These are phyloP conservation scores for Parotocinclus haroldoi DNA, from an alignment of 2,797 vertebrate genomes.

Conservation along the genomic window DNA sequence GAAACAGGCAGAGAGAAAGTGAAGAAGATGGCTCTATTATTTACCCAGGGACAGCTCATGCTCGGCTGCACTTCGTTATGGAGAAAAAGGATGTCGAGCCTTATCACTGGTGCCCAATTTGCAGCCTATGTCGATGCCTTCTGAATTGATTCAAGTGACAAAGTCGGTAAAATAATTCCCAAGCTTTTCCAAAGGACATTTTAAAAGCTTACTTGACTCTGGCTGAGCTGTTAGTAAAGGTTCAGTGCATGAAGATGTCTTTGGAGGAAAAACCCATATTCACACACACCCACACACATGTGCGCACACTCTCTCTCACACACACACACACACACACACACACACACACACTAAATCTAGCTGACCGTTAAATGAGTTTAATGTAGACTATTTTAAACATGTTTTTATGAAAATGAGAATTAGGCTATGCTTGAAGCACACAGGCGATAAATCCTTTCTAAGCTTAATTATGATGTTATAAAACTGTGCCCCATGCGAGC, in stretches of 20 bases:
- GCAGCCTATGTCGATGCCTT: constrained; percentile 59
- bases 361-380: constrained; percentile 67
- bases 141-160: constrained; percentile 72
- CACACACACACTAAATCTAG: constrained; percentile 45
- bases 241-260: constrained; percentile 53
- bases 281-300: constrained; percentile 5
- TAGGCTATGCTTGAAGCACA: constrained; percentile 75
- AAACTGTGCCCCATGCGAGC: constrained; percentile 62
- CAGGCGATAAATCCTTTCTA: constrained; percentile 76
- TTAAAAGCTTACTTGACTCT: constrained; percentile 54
- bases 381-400: constrained; percentile 73
- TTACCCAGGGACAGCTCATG: constrained; percentile 60
- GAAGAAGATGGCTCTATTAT: constrained; percentile 66
- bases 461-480: constrained; percentile 79
- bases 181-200: constrained; percentile 57
- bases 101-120: constrained; percentile 67
- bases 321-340: constrained; percentile 12
- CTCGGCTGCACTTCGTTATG: constrained; percentile 65
- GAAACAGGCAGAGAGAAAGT: constrained; percentile 42
- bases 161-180: constrained; percentile 67
- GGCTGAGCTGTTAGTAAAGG: constrained; percentile 42
- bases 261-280: constrained; percentile 20
- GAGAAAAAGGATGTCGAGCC: constrained; percentile 63
- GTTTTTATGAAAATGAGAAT: constrained; percentile 80
- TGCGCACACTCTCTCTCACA: neutral